Evolutionary conservation across 2,888 invertebrate genomes (phyloP), one percentile per base, ranked within the genome.

Genomic region (Pocota personata): DNA sequence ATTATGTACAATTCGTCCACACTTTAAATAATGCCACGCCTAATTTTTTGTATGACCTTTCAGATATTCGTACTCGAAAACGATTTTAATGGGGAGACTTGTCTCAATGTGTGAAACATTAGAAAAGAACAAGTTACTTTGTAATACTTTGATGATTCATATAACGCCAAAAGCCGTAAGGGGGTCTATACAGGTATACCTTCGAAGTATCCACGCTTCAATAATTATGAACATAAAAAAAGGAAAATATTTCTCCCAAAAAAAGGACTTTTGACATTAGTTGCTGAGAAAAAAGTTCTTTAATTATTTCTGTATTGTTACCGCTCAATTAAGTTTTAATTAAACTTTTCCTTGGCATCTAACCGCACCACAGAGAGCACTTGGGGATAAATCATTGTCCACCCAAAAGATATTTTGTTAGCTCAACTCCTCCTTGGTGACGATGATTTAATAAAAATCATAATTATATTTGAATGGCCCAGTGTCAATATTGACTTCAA

Each of bases 261-360:
- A 55, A 60, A 60, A 60, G 66, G 66, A 50, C 66, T 2, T 43
- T 48, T 46, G 16, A 35, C 27, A 14, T 60, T n/a, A 60, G 32
- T 67, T 67, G 30, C 67, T 67, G 52, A 24, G 19, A 19, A 43
- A 57, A 62, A 76, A 66, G 66, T 76, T 76, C 19, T 66, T 46
- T 76, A 48, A 76, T 76, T 57, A 66, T 76, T 64, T 66, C 55
- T 57, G 43, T 46, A 58, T 46, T 57, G 46, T 46, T 58, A 27
- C 7, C 46, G 66, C 66, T 76, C 75, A 57, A 66, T 76, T 76
- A 76, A 76, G 37, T 66, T 76, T 76, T 76, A 66, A 76, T 66
- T 76, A 66, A 76, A 75, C 75, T 75, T 75, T 75, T 55, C 16
- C 16, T 37, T 2, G 40, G 21, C 24, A 60, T 24, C 57, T 27